Conservation (phyloP, 2,888 invertebrate genomes). For the Cosmopolites sordidus region DNA sequence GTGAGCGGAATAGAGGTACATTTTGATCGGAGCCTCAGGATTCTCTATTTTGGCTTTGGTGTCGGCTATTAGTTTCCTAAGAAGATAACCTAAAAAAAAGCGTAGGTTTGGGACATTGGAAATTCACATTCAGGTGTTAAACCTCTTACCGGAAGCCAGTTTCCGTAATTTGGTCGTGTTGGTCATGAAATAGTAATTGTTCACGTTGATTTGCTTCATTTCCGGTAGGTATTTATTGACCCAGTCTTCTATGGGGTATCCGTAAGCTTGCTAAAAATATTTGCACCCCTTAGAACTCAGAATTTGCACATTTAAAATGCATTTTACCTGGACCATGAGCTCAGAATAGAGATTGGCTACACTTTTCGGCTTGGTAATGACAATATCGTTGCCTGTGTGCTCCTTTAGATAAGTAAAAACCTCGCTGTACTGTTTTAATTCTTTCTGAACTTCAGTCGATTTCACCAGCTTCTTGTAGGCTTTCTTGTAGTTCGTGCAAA, state of each 20-base stretch:
- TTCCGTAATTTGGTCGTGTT: conserved; percentile 16
- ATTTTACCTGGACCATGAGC: conserved; percentile 17
- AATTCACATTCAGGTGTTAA: too few species aligned
- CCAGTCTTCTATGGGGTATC: conserved; percentile 19
- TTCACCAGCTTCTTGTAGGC: conserved; percentile 24
- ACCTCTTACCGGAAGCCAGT: conserved; percentile 15
- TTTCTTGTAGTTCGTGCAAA: conserved; percentile 28
- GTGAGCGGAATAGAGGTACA: conserved; percentile 35
- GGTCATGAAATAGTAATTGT: conserved; percentile 17
- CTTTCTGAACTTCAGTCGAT: conserved; percentile 45
- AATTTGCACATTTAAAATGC: too few species aligned
- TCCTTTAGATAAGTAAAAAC: conserved; percentile 46
- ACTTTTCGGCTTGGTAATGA: conserved; percentile 16
- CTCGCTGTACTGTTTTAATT: conserved; percentile 47
- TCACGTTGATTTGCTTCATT: conserved; percentile 17
- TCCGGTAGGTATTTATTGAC: conserved; percentile 10
- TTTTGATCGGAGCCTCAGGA: conserved; percentile 26
- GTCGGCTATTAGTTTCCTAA: conserved; percentile 21
- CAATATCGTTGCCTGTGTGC: conserved; percentile 7
- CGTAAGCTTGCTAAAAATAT: conserved; percentile 16
- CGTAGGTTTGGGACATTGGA: too few species aligned
- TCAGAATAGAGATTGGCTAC: conserved; percentile 21
- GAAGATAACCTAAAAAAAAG: conserved; percentile 15
- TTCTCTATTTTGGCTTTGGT: conserved; percentile 10
- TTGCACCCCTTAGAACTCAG: too few species aligned